Evolutionary conservation across 2,113 vertebrate species (phyloP), one percentile per base, ranked within the genome.

Genomic region (Tychaedon coryphoeus): DNA sequence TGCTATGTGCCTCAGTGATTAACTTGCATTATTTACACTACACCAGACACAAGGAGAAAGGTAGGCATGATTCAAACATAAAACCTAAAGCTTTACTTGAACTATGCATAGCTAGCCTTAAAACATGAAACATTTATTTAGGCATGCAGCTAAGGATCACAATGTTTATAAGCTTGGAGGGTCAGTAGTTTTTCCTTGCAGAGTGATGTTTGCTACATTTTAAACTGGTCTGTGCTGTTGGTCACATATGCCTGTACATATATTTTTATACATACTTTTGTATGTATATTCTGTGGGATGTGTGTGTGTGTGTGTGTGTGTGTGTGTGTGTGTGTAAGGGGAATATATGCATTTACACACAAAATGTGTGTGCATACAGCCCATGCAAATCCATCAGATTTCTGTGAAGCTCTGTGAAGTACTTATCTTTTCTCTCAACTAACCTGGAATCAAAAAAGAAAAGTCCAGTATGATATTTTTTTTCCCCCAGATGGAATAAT

Each of bases 81-180:
- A 90, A 80, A 42, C 56, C 56, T 66, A 67, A 34, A 82, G 20
- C n/a, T 72, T 94, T 82, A 66, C 33, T 65, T 71, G 47, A 53
- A 22, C 60, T 43, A 45, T 38, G 40, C 56, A 45, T 38, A 81
- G 40, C 8, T 50, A 93, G 93, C 79, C 72, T 91, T 92, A 87
- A 96, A 94, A 62, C 18, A 29, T 17, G 51, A 53, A 79, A 38
- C 19, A 53, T 62, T 83, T 93, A 67, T 69, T 88, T 82, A 87
- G 40, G 62, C 13, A 6, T 60, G 23, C 12, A 80, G n/a, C n/a
- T 86, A 28, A 86, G 57, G 28, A 66, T 86, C 29, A 53, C 31
- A 58, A 19, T 40, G 12, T 61, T 90, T 85, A n/a, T 53, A 6
- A 65, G 29, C 29, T 79, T 90, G 50, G 26, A 86, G 31, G 16